These are phyloP conservation scores for Caradrina clavipalpis DNA, from an alignment of 2,888 invertebrate species.

Conservation along the genomic window DNA sequence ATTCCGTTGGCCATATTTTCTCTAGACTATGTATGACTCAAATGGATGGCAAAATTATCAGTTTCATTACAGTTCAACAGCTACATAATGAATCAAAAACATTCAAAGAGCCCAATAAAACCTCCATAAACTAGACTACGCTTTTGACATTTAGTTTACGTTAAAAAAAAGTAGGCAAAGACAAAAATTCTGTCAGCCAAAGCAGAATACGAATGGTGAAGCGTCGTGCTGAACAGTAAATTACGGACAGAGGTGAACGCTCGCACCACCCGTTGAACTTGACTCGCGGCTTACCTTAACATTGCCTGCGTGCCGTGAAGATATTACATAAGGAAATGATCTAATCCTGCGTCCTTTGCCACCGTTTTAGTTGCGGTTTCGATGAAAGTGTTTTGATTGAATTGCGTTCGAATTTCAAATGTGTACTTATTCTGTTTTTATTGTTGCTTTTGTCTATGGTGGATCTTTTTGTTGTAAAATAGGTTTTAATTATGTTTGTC, in stretches of 20 bases:
- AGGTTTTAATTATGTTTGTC: not conserved
- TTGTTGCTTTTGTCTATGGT: not conserved
- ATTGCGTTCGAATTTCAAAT: conserved; percentile 24
- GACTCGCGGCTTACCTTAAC: conserved; percentile 82
- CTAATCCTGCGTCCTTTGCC: conserved; percentile 56
- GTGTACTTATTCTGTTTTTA: not conserved
- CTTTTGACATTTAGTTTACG: not conserved
- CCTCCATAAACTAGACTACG: not conserved
- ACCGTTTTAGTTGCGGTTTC: conserved; percentile 19
- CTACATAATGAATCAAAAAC: not conserved
- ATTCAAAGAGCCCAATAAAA: not conserved
- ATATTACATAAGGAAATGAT: conserved; percentile 69
- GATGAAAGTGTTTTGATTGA: conserved; percentile 15
- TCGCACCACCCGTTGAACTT: conserved; percentile 80
- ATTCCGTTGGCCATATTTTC: not conserved
- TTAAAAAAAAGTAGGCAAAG: conserved; percentile 22
- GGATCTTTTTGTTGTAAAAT: not conserved
- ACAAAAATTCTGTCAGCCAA: conserved; percentile 30
- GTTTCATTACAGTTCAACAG: not conserved
- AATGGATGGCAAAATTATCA: not conserved
- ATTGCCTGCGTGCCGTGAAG: conserved; percentile 70
- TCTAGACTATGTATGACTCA: not conserved
- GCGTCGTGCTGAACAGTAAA: conserved; percentile 69
- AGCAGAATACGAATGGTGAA: conserved; percentile 55
- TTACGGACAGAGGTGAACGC: conserved; percentile 84